phyloP scores from a whole-genome alignment of 2,113 vertebrate genomes.

The Gambusia holbrooki region DNA sequence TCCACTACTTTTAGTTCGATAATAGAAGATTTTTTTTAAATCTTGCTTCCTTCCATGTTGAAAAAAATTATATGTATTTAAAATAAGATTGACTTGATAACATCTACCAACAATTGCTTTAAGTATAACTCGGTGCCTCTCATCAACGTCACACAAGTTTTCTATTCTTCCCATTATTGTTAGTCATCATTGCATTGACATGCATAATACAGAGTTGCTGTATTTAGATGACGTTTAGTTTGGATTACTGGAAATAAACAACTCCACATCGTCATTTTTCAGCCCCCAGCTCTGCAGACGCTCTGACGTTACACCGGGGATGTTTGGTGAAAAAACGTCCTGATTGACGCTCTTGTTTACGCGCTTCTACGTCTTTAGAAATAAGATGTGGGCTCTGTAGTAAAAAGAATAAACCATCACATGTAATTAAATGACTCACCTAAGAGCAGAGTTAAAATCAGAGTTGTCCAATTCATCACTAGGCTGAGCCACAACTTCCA shows the following conservation, averaged over 20 bases:
- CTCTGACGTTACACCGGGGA: not conserved
- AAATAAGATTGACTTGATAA: not conserved
- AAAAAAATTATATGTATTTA: not conserved
- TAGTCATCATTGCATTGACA: not conserved
- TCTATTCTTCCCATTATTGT: not conserved
- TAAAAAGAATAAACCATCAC: constrained; percentile 5
- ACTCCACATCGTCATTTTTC: not conserved
- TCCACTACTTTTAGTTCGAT: too few relatives aligned
- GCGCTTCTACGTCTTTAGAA: not conserved
- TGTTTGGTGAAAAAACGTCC: constrained; percentile 2
- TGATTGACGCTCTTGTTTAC: constrained; percentile 14
- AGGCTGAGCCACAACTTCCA: not conserved
- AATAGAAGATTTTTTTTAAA: not conserved
- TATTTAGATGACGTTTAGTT: constrained; percentile 7
- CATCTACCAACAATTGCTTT: too few relatives aligned
- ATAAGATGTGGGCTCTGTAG: constrained; percentile 4
- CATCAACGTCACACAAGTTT: not conserved
- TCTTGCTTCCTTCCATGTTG: not conserved
- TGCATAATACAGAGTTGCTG: too few relatives aligned
- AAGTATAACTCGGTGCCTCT: not conserved
- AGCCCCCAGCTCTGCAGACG: not conserved
- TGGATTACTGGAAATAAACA: constrained; percentile 34
- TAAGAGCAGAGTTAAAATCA: not conserved
- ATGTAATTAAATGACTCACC: not conserved
- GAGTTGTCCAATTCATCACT: not conserved